Percentiles rank a stretch among this genome's conserved stretches.
These are phyloP conservation scores for Macrocentrus cingulum DNA, from an alignment of 1,140 invertebrate species.

Conservation along the genomic window DNA sequence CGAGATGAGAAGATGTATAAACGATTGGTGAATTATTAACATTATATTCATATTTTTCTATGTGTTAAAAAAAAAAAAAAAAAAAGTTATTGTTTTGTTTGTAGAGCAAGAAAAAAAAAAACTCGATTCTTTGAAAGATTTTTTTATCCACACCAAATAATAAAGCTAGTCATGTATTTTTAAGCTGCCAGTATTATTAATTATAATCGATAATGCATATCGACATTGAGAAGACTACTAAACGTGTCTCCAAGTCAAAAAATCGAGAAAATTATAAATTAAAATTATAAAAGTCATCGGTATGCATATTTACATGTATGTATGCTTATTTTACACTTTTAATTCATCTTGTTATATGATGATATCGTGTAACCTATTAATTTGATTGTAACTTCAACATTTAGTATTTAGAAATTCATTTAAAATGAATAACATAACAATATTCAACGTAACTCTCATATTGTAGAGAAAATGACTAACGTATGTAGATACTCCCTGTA, in stretches of 20 bases:
- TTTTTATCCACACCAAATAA: conserved; percentile 1
- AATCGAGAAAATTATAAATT: not conserved
- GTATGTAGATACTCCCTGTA: conserved; percentile 54
- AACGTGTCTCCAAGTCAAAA: too few relatives aligned
- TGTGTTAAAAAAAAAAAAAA: too few relatives aligned
- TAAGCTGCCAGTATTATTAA: conserved; percentile 56
- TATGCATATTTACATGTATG: not conserved
- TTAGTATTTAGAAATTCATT: conserved; percentile 23
- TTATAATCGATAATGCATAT: conserved; percentile 52
- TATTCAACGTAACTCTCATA: conserved; percentile 30
- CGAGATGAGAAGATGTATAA: too few relatives aligned
- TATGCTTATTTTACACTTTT: not conserved
- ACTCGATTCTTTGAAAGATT: not conserved
- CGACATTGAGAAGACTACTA: conserved; percentile 42
- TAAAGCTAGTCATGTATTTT: conserved; percentile 28
- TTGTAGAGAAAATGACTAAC: conserved; percentile 37
- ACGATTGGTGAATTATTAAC: conserved; percentile 6
- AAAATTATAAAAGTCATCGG: too few relatives aligned
- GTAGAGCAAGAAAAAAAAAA: not conserved
- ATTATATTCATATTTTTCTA: conserved; percentile 30
- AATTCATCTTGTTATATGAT: not conserved
- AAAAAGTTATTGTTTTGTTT: conserved; percentile 23
- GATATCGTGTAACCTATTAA: conserved; percentile 36
- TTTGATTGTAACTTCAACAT: conserved; percentile 41
- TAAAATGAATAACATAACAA: conserved; percentile 19